These are phyloP conservation scores for Microtus ochrogaster DNA, from an alignment of 2,113 vertebrate genomes.

Conservation along the genomic window DNA sequence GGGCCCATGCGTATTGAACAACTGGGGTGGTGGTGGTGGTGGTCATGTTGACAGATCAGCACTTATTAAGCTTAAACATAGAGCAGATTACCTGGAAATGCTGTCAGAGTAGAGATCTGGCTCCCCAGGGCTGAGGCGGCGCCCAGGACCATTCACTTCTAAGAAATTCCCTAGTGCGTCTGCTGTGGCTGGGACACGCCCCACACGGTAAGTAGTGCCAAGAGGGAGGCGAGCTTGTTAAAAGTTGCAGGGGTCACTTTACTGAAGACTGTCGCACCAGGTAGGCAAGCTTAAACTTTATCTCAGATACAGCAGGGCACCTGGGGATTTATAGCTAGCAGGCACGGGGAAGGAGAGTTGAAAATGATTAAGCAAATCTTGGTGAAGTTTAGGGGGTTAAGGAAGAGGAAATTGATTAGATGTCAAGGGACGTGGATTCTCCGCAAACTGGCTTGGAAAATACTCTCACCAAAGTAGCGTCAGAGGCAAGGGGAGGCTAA, in stretches of 20 bases:
- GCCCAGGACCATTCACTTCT: neutral
- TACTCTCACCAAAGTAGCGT: constrained; percentile 24
- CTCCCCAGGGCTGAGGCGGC: neutral
- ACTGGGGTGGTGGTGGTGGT: neutral
- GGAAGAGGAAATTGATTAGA: neutral
- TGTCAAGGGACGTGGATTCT: neutral
- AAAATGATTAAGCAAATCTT: constrained; percentile 22
- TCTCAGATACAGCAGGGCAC: neutral
- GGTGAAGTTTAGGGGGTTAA: neutral
- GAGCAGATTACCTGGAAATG: neutral
- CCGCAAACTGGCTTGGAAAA: neutral
- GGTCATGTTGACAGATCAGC: neutral
- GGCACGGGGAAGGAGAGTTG: neutral
- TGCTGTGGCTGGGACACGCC: neutral
- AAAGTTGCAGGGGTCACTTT: constrained; percentile 30
- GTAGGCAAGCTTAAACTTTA: neutral
- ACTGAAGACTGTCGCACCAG: neutral
- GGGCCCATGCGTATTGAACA: neutral
- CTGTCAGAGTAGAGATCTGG: constrained; percentile 25
- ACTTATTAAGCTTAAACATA: neutral
- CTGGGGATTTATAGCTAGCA: neutral
- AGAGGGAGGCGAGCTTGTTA: constrained; percentile 34
- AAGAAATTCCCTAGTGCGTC: neutral
- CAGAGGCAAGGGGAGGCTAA: neutral
- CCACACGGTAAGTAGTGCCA: neutral